phyloP scores from a whole-genome alignment of 92 coral and sea anemone genomes.

The Diadumene lineata region DNA sequence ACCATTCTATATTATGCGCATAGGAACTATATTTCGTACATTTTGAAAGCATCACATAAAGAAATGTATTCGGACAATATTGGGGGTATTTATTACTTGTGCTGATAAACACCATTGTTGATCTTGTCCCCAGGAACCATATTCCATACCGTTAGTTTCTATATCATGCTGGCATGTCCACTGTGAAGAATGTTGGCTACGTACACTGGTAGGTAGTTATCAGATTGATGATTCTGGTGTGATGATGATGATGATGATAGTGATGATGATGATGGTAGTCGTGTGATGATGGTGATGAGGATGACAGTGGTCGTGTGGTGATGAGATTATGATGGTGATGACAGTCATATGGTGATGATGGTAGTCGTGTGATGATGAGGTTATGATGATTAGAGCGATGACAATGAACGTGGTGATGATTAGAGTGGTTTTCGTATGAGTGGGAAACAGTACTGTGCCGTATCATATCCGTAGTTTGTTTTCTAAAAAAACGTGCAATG shows the following conservation, averaged over 20 bases:
- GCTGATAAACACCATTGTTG: neutral
- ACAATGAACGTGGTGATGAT: neutral
- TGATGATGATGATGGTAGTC: neutral
- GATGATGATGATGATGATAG: neutral
- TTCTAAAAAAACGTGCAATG: too few species aligned
- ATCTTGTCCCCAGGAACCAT: slow-evolving; percentile 62
- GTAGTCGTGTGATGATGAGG: neutral
- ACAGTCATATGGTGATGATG: neutral
- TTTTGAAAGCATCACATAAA: neutral
- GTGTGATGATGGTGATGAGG: neutral
- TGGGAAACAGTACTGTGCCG: too few species aligned
- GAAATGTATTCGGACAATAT: neutral
- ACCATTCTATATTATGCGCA: neutral
- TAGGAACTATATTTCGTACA: neutral
- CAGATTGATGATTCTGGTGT: neutral
- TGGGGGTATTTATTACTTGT: neutral
- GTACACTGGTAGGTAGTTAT: slow-evolving; percentile 63
- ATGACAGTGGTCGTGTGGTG: too few species aligned
- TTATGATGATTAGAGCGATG: neutral
- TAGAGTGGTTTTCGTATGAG: too few species aligned
- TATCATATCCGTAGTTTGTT: too few species aligned
- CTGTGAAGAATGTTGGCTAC: slow-evolving; percentile 90
- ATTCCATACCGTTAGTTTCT: slow-evolving; percentile 75
- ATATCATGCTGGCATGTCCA: slow-evolving; percentile 93
- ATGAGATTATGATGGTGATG: neutral